Percentiles rank a stretch among this genome's conserved stretches.
Conservation (phyloP, 2,888 invertebrate species). For the Neria commutata region DNA sequence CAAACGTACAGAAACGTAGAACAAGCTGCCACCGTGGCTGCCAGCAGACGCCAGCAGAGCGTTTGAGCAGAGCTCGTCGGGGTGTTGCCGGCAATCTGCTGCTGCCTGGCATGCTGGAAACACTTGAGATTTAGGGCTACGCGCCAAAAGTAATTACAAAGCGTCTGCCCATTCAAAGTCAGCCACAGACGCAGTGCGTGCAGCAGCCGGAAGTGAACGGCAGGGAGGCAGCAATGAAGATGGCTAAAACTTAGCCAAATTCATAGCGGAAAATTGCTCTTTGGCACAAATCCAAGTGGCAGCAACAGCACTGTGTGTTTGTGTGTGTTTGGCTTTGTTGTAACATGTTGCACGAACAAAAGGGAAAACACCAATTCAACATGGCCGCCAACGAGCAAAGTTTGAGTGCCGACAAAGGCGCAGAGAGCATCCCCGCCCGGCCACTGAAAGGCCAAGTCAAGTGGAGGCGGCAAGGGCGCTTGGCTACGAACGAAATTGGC, state of each 20-base stretch:
- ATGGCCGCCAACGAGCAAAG: background rate
- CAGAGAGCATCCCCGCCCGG: background rate
- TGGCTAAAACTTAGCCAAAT: background rate
- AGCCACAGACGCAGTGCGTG: background rate
- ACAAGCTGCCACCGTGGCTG: background rate
- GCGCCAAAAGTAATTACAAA: slow-evolving; percentile 1
- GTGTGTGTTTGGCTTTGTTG: background rate
- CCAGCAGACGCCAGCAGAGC: background rate
- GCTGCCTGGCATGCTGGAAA: background rate
- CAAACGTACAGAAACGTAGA: too few species aligned
- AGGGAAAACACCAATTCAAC: background rate
- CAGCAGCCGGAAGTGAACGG: background rate
- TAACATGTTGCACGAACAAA: background rate
- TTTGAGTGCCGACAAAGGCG: background rate
- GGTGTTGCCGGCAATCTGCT: background rate
- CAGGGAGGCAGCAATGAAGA: background rate
- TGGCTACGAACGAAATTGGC: too few species aligned
- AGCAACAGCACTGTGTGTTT: background rate
- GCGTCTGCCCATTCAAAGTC: background rate
- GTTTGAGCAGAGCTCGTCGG: background rate
- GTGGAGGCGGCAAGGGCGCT: background rate
- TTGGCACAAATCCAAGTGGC: background rate
- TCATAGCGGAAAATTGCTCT: background rate
- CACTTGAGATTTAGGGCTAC: background rate
- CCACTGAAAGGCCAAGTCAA: slow-evolving; percentile 3